Base-by-base conservation (phyloP, 1,140 invertebrate genomes). In the Meteorus sp. region DNA sequence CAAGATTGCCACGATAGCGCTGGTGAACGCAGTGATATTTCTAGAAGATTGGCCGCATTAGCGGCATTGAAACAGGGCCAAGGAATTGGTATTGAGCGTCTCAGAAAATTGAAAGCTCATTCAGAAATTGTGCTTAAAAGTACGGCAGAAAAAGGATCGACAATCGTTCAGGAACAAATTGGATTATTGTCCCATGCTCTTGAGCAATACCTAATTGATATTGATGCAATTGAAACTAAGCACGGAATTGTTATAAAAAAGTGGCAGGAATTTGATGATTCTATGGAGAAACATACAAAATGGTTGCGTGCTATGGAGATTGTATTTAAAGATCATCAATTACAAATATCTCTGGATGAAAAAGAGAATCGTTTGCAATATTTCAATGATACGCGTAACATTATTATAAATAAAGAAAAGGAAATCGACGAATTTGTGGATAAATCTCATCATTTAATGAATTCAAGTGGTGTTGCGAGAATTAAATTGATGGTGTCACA, bases 361-460 rank as follows among this genome's bases (percentile, higher is more conserved):
- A 97, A 97, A 76, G 84, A 89, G 70, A 76, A 79, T 6, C 88
- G 91, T 65, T 76, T 95, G n/a, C 82, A 88, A 56, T 83, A 81
- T 29, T 89, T 91, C 58, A 86, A 88, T 62, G 85, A 88, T 13
- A 85, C 90, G 64, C 83, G 89, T n/a, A 88, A 93, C 59, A 77
- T 84, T 27, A 86, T 96, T 54, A 75, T 88, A 27, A 84, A 83
- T 17, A 89, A 91, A 68, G 93, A 95, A 75, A 85, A 85, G 62
- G 84, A 88, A 68, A 89, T 97, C 57, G 94, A 97, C 78, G 83
- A 85, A 22, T 96, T 97, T 75, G 86, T 94, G 8, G 95, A 97
- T 77, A 87, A 88, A 63, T 92, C 91, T n/a, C 93, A 97, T 72
- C 85, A 85, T 20, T 79, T 97, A 44, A 83, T 95, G 0, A 90